Conservation (phyloP, 2,888 invertebrate genomes). For the Corbicula japonica region DNA sequence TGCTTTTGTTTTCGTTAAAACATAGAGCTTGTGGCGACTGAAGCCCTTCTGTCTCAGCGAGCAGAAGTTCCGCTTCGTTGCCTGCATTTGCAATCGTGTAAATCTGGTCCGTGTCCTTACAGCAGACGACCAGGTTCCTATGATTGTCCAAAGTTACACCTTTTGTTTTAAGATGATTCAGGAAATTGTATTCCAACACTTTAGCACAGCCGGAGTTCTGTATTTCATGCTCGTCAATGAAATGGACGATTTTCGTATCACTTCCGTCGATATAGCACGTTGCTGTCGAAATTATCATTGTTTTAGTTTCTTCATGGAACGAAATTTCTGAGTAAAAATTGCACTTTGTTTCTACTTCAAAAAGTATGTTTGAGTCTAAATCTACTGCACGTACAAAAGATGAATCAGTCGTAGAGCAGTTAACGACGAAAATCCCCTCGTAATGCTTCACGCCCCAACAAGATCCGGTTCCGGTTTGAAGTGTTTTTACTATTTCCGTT, state of each 20-base stretch:
- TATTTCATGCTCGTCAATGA: constrained; percentile 27
- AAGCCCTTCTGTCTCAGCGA: constrained; percentile 59
- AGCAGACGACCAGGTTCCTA: constrained; percentile 52
- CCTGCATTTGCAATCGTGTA: constrained; percentile 45
- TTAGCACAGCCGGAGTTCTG: background rate
- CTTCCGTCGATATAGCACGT: constrained; percentile 45
- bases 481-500: constrained; percentile 33
- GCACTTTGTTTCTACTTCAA: constrained; percentile 39
- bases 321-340: constrained; percentile 23
- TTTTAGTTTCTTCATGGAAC: background rate
- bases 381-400: constrained; percentile 48
- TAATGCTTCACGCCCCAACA: constrained; percentile 53
- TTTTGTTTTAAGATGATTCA: constrained; percentile 51
- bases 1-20: constrained; percentile 39
- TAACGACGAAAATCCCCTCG: constrained; percentile 48
- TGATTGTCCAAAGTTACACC: constrained; percentile 46
- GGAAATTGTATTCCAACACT: constrained; percentile 48
- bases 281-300: constrained; percentile 23
- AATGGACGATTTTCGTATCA: constrained; percentile 23
- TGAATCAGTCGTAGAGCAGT: constrained; percentile 25
- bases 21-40: constrained; percentile 49
- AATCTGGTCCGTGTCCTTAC: constrained; percentile 57
- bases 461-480: constrained; percentile 40
- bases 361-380: constrained; percentile 39
- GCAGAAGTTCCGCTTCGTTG: constrained; percentile 46